Evolutionary conservation across 2,113 vertebrate species (phyloP), one percentile per base, ranked within the genome.

Genomic region (Brienomyrus longianalis): DNA sequence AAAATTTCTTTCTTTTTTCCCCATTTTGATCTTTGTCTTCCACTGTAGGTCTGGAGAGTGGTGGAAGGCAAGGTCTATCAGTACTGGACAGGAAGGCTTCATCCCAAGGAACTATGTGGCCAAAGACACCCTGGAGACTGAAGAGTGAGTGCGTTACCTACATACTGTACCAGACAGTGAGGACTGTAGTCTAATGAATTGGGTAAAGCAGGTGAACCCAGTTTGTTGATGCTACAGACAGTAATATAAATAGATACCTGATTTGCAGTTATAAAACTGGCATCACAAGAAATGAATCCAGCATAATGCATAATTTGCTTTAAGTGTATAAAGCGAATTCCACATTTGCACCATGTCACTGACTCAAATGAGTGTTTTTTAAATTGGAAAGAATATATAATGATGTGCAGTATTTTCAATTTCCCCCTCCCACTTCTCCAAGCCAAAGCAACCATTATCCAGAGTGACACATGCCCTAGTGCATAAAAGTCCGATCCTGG

Each of bases 31-130:
- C 74, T 9, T 88, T 43, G 21, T 31, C 88, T 0, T 45, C 83
- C 43, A 4, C 23, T 91, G 7, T 87, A 99, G 98, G 88, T 96
- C 95, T 0, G 98, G 97, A 1, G 98, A 99, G 59, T 99, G 98
- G 98, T 99, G 98, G 98, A 96, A 48, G 90, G 98, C 97, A 0
- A 94, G 70, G 89, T 94, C 92, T 0, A 90, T 98, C 88, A 93
- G 88, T 3, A 95, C 95, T 0, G 92, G 93, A 50, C 15, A 91
- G 8, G 96, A 98, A 90, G 98, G 98, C 19, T 99, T 93, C 93
- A 98, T 99, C 91, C 98, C 98, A 52, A 98, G 97, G 93, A 99
- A 99, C 91, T 99, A 99, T 0, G 97, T 99, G 0, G 98, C 97
- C 90, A 96, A 91, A 11, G 93, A 97, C 87, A 97, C 97, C 0